Evolutionary conservation across 2,113 vertebrate genomes (phyloP).

Genomic region (human (Homo sapiens)): DNA sequence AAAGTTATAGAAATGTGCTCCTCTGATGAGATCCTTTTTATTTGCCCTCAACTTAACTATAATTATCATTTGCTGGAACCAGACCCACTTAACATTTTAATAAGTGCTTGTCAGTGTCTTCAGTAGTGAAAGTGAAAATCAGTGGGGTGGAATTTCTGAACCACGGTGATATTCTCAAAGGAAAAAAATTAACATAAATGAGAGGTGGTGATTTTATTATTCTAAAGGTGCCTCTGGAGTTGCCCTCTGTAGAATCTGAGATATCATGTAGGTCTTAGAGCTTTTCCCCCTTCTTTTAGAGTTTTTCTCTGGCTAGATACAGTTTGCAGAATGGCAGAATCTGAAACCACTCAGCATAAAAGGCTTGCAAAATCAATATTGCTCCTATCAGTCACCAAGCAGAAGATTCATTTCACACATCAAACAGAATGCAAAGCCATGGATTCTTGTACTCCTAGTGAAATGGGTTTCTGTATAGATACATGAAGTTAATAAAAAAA

Average conservation of each 20-base stretch:
- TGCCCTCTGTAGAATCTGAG: not conserved
- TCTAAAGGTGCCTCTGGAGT: not conserved
- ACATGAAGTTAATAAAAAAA: slow-evolving; percentile 55
- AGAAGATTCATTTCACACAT: slow-evolving; percentile 56
- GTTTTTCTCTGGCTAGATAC: not conserved
- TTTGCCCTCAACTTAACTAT: not conserved
- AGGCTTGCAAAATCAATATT: slow-evolving; percentile 44
- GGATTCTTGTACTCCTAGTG: not conserved
- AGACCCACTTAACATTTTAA: not conserved
- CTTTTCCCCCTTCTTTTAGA: not conserved
- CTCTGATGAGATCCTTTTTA: not conserved
- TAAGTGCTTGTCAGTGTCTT: not conserved
- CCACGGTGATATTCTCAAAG: not conserved
- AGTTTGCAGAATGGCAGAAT: not conserved
- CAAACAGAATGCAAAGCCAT: slow-evolving; percentile 34
- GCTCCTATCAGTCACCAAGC: not conserved
- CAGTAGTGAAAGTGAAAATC: not conserved
- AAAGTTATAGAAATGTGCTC: not conserved
- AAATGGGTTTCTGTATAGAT: slow-evolving; percentile 4
- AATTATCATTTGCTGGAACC: not conserved
- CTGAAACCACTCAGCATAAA: slow-evolving; percentile 48
- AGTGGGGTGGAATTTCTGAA: not conserved
- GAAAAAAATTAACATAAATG: not conserved
- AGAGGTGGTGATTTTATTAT: slow-evolving; percentile 31
- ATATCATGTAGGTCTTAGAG: not conserved